Evolutionary conservation across 2,888 invertebrate genomes (phyloP).

Genomic region (Cantharis nigra): DNA sequence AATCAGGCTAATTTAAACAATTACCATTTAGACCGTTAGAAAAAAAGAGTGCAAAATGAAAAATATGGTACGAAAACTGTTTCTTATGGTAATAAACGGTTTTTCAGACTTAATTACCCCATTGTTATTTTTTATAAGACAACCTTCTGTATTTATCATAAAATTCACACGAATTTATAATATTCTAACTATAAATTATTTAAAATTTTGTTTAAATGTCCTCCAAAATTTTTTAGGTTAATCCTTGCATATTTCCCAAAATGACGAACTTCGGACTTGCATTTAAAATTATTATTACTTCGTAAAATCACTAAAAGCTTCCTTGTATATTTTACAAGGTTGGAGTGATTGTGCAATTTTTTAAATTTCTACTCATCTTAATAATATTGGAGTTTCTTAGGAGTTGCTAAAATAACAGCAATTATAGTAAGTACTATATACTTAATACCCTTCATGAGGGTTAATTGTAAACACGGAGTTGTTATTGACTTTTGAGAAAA

Average conservation of each 20-base stretch:
- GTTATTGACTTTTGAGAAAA: no score
- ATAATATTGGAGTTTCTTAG: no score
- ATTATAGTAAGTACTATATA: no score
- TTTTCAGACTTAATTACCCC: neutral
- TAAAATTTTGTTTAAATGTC: neutral
- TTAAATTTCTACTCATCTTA: no score
- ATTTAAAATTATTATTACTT: neutral
- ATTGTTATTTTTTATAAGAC: neutral
- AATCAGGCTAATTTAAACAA: conserved; percentile 5
- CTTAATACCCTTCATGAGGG: no score
- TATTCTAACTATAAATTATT: neutral
- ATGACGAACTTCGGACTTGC: neutral
- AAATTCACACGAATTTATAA: neutral
- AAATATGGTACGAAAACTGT: neutral
- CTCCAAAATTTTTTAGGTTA: neutral
- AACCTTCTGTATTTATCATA: neutral
- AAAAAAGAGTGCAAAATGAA: neutral
- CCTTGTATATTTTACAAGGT: neutral
- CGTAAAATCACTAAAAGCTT: neutral
- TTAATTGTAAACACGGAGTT: no score
- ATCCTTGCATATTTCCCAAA: neutral
- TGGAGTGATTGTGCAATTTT: neutral
- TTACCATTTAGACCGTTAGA: neutral
- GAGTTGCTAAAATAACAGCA: no score
- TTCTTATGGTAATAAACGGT: neutral